Conservation (phyloP, 2,888 invertebrate genomes). For the Nysson spinosus region DNA sequence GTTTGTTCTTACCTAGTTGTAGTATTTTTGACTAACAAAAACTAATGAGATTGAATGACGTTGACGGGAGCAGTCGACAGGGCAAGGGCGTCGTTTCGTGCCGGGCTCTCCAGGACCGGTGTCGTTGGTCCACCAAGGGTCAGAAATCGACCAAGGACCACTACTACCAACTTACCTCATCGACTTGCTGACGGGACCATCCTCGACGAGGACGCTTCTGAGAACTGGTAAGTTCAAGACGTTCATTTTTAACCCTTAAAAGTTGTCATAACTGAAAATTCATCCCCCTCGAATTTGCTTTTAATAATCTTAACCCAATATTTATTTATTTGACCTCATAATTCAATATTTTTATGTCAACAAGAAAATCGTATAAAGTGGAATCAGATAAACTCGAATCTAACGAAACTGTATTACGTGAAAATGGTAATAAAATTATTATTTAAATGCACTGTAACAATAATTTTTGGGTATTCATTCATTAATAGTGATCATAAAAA, state of each 20-base stretch:
- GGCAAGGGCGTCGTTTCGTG: constrained; percentile 82
- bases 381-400: too few relatives aligned
- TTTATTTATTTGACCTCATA: too few relatives aligned
- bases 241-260: constrained; percentile 3
- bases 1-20: constrained; percentile 18
- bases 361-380: too few relatives aligned
- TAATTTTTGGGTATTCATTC: too few relatives aligned
- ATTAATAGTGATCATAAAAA: too few relatives aligned
- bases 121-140: constrained; percentile 74
- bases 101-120: constrained; percentile 73
- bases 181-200: constrained; percentile 82
- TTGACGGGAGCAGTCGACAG: constrained; percentile 79
- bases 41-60: constrained; percentile 68
- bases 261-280: too few relatives aligned
- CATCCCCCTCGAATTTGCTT: too few relatives aligned
- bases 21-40: constrained; percentile 60
- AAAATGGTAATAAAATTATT: too few relatives aligned
- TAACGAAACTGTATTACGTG: too few relatives aligned
- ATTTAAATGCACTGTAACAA: too few relatives aligned
- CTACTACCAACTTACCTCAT: constrained; percentile 81
- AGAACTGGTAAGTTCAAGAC: constrained; percentile 74
- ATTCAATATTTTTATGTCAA: too few relatives aligned
- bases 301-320: neutral
- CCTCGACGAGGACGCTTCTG: constrained; percentile 80
- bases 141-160: constrained; percentile 77